Conservation (phyloP, 2,113 vertebrate genomes). For the Centropus bengalensis region DNA sequence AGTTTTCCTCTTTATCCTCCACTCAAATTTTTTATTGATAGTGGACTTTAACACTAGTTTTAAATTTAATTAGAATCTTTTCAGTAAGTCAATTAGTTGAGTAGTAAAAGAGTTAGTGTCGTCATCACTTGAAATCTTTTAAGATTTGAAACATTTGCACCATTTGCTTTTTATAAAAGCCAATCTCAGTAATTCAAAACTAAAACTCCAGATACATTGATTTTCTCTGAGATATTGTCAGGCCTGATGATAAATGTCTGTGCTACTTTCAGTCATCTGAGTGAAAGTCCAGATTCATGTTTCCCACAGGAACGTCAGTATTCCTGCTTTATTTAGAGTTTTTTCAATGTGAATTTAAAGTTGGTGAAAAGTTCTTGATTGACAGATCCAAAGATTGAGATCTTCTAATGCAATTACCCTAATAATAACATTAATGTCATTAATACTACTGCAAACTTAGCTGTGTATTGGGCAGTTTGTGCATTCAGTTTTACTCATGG, state of each 20-base stretch:
- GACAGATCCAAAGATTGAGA: background rate
- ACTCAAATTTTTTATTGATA: background rate
- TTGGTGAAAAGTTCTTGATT: background rate
- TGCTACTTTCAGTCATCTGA: background rate
- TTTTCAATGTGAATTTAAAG: background rate
- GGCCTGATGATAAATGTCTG: background rate
- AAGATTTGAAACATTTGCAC: background rate
- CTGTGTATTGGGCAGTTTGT: background rate
- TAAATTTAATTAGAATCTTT: background rate
- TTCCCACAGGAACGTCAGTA: background rate
- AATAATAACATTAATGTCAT: background rate
- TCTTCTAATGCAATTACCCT: background rate
- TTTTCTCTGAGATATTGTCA: background rate
- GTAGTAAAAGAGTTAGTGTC: background rate
- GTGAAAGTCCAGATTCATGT: background rate
- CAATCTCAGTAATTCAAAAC: background rate
- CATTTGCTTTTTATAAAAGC: background rate
- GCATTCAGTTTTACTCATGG: background rate
- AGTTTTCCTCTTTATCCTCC: background rate
- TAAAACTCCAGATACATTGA: background rate
- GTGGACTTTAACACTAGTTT: background rate
- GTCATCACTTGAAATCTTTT: background rate
- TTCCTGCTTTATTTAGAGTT: background rate
- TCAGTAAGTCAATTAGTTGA: background rate
- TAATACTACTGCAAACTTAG: background rate